A percentile compares a stretch with the other conserved stretches of the same genome.
Conservation (phyloP, 1,140 invertebrate genomes). For the Forficula auricularia region DNA sequence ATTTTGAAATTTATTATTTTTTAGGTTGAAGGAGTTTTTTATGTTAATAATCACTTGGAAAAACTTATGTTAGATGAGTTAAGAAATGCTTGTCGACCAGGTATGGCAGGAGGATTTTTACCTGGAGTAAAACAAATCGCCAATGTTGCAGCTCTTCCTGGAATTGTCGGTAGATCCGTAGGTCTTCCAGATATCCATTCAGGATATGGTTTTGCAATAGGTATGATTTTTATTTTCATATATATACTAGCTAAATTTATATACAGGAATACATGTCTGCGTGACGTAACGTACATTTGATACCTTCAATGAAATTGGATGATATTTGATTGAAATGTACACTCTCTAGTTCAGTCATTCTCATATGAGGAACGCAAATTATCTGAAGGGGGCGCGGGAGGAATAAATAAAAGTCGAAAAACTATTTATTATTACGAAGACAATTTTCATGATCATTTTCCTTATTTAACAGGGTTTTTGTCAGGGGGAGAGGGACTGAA, state of each 20-base stretch:
- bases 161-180: conserved; percentile 78
- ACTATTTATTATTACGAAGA: too few species aligned
- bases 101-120: conserved; percentile 84
- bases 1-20: conserved; percentile 12
- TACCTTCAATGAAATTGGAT: not conserved
- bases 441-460: too few species aligned
- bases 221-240: conserved; percentile 23
- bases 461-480: too few species aligned
- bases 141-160: conserved; percentile 95
- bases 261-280: not conserved
- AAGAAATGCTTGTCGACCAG: conserved; percentile 70
- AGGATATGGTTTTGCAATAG: conserved; percentile 98
- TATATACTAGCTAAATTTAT: not conserved
- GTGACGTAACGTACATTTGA: not conserved
- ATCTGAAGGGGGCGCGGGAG: too few species aligned
- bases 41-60: conserved; percentile 85
- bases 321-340: too few species aligned
- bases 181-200: conserved; percentile 97
- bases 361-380: too few species aligned
- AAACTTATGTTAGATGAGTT: conserved; percentile 96
- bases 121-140: conserved; percentile 99
- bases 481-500: too few species aligned
- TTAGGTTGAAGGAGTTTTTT: conserved; percentile 94
- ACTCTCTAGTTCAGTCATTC: too few species aligned
- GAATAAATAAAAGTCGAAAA: too few species aligned